Percentiles rank a stretch among this genome's conserved stretches.
Evolutionary conservation across 1,140 invertebrate genomes (phyloP).

Genomic region (Patella vulgata): DNA sequence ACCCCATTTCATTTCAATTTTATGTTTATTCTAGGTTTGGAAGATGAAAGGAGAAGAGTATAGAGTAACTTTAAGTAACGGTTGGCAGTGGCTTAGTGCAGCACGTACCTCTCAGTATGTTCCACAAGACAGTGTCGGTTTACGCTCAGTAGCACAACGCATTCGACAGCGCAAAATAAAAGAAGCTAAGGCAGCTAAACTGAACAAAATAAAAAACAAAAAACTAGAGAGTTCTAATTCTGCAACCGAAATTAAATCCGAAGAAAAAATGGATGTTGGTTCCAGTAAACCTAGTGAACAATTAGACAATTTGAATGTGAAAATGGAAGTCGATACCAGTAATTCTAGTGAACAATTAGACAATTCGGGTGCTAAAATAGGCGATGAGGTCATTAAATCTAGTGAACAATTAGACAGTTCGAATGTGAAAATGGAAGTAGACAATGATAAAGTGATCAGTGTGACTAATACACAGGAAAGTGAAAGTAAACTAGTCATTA

Average conservation of each 20-base stretch:
- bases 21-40: constrained; percentile 68
- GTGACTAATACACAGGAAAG: constrained; percentile 6
- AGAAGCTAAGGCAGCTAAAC: constrained; percentile 34
- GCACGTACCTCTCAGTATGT: constrained; percentile 35
- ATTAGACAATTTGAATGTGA: too few species aligned
- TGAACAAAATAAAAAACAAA: constrained; percentile 9
- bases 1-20: too few species aligned
- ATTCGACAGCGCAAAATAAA: constrained; percentile 38
- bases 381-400: constrained; percentile 25
- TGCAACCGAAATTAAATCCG: constrained; percentile 10
- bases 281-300: background rate
- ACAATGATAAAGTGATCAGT: constrained; percentile 8
- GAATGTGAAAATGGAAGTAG: constrained; percentile 20
- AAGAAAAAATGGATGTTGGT: constrained; percentile 11
- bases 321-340: background rate
- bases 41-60: constrained; percentile 99
- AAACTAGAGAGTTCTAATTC: constrained; percentile 8
- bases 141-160: constrained; percentile 50
- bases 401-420: constrained; percentile 7
- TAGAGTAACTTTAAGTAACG: constrained; percentile 92
- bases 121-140: constrained; percentile 56
- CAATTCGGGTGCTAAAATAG: background rate
- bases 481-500: constrained; percentile 6
- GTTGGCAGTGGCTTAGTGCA: constrained; percentile 89
- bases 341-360: background rate